Base-by-base conservation (phyloP, 2,797 vertebrate species). In the Merluccius polli region DNA sequence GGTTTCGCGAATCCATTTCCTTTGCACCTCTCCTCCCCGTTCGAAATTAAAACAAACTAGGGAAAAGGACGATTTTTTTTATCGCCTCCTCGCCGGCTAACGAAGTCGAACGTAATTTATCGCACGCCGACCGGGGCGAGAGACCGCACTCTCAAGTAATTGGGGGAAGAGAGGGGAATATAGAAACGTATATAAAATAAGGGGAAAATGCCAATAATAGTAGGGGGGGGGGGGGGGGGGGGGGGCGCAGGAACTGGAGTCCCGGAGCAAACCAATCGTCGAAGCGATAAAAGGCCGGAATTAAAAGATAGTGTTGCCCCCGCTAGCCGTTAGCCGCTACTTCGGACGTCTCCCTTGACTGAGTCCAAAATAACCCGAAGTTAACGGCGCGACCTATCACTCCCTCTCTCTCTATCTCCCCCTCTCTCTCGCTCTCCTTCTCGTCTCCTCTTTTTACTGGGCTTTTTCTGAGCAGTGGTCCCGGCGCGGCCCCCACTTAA, bases 111-210 rank as follows among this genome's bases (percentile, higher is more conserved):
- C 48, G 85, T 91, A 90, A 92, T 91, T 92, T 86, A 92, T 89
- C 89, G 88, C 88, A 78, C 90, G 91, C 81, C 79, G 89, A 89
- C 87, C 84, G 83, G 88, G 33, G 88, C 75, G 29, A 85, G 77
- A 75, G 86, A 86, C 90, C 88, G 90, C 91, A 81, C 90, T 87
- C 88, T 87, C 85, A 80, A 85, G 86, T 90, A 90, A 91, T 89
- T 90, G 85, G 84, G 65, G 11, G 21, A 67, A 15, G 65, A 6
- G n/a, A 18, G 16, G 65, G 27, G 65, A 30, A 12, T 67, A 13
- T 13, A 67, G 13, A 81, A 78, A 74, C 86, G 84, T 81, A 81
- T 77, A 44, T 86, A 73, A 84, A 80, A 88, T 81, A 88, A 81
- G 76, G 71, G 67, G n/a, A n/a, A 85, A 80, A 87, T 71, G 48